Conservation (phyloP, 2,888 invertebrate species). For the Sisyra nigra region DNA sequence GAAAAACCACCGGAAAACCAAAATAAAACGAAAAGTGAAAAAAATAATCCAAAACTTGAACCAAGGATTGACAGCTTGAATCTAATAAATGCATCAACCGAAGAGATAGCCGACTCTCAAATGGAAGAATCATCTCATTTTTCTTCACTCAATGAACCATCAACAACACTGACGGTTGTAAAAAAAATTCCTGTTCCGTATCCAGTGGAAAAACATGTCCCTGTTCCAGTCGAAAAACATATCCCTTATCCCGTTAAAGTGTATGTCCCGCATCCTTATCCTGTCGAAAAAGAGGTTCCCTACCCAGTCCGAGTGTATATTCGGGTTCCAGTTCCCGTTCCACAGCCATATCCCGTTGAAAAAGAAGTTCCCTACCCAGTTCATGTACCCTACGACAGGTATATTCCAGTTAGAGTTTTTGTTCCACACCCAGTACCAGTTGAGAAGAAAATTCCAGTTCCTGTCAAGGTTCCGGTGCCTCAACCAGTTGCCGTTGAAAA, state of each 20-base stretch:
- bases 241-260: slow-evolving; percentile 43
- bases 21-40: too few relatives aligned
- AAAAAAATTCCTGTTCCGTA: slow-evolving; percentile 57
- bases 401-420: slow-evolving; percentile 3
- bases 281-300: slow-evolving; percentile 28
- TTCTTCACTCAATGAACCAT: slow-evolving; percentile 17
- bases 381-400: background rate
- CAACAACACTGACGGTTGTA: slow-evolving; percentile 53
- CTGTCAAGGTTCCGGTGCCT: slow-evolving; percentile 3
- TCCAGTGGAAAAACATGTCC: slow-evolving; percentile 55
- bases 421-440: slow-evolving; percentile 13
- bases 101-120: too few relatives aligned
- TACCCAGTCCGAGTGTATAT: slow-evolving; percentile 48
- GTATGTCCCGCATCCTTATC: slow-evolving; percentile 51
- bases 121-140: too few relatives aligned
- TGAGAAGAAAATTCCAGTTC: slow-evolving; percentile 22
- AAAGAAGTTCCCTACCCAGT: slow-evolving; percentile 5
- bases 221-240: slow-evolving; percentile 47
- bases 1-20: too few relatives aligned
- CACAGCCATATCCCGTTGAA: slow-evolving; percentile 22
- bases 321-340: slow-evolving; percentile 25
- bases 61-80: too few relatives aligned
- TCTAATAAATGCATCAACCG: too few relatives aligned
- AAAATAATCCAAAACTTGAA: too few relatives aligned
- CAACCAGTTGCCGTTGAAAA: slow-evolving; percentile 6